A percentile compares a stretch with the other conserved stretches of the same genome.
These are phyloP conservation scores for Brachirus orientalis DNA, from an alignment of 2,113 vertebrate genomes.

Conservation along the genomic window DNA sequence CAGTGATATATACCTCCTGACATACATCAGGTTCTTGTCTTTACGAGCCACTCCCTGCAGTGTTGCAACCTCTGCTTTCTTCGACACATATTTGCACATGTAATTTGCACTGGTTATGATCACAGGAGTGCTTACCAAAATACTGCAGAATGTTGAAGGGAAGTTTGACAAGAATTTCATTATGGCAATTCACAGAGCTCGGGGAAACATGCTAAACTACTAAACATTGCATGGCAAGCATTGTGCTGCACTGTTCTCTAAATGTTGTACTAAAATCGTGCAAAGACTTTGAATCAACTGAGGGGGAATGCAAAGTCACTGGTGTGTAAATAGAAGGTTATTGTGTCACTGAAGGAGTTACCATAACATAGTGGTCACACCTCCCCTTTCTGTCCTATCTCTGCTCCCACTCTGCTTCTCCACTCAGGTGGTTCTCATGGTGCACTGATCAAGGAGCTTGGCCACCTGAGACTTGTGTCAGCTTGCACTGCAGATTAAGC, in stretches of 20 bases:
- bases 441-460: constrained; percentile 70
- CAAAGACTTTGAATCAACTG: constrained; percentile 11
- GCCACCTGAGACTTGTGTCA: constrained; percentile 78
- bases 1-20: constrained; percentile 55
- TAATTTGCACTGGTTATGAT: constrained; percentile 4
- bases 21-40: constrained; percentile 21
- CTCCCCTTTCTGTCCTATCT: constrained; percentile 1
- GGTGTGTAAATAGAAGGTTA: constrained; percentile 30
- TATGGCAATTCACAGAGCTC: neutral
- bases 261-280: no score
- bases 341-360: constrained; percentile 54
- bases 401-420: constrained; percentile 20
- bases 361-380: constrained; percentile 30
- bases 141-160: neutral
- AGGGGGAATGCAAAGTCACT: constrained; percentile 30
- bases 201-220: neutral
- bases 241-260: neutral
- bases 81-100: constrained; percentile 28
- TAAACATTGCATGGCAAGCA: neutral
- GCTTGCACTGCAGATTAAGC: constrained; percentile 72
- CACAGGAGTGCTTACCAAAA: neutral
- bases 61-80: constrained; percentile 36
- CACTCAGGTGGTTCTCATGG: constrained; percentile 71
- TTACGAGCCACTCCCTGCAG: constrained; percentile 12
- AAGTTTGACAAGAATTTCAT: constrained; percentile 18